A percentile compares a stretch with the other conserved stretches of the same genome.
phyloP scores from a whole-genome alignment of 2,888 invertebrate genomes.

The Neoitamus cyanurus region DNA sequence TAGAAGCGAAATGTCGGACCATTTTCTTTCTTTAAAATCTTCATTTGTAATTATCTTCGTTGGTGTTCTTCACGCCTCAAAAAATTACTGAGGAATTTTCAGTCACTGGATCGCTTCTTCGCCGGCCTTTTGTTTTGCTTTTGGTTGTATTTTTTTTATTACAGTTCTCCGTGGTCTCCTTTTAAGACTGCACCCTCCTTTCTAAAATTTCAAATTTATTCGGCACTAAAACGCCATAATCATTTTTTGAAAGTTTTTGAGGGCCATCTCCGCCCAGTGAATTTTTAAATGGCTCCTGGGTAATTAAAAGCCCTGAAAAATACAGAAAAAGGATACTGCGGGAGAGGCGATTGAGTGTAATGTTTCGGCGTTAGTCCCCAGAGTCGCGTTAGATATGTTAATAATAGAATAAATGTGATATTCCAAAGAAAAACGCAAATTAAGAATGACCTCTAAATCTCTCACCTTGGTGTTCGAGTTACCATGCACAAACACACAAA shows the following conservation, averaged over 20 bases:
- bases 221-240: constrained; percentile 12
- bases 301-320: neutral
- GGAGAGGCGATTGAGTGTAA: too few species aligned
- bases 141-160: neutral
- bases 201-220: constrained; percentile 27
- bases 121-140: neutral
- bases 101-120: constrained; percentile 9
- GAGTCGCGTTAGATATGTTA: too few species aligned
- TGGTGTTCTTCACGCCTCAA: constrained; percentile 69
- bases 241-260: neutral
- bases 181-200: neutral
- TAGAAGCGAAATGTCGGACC: constrained; percentile 42
- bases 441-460: too few species aligned
- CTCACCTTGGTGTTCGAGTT: too few species aligned
- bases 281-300: neutral
- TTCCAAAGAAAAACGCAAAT: too few species aligned
- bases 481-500: too few species aligned
- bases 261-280: neutral
- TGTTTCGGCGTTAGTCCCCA: too few species aligned
- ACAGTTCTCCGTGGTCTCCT: constrained; percentile 7
- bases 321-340: neutral
- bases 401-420: too few species aligned
- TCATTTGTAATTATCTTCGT: constrained; percentile 63
- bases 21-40: constrained; percentile 51
- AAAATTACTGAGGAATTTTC: constrained; percentile 67